Evolutionary conservation across 2,888 invertebrate genomes (phyloP).

Genomic region (Scaeva pyrastri): DNA sequence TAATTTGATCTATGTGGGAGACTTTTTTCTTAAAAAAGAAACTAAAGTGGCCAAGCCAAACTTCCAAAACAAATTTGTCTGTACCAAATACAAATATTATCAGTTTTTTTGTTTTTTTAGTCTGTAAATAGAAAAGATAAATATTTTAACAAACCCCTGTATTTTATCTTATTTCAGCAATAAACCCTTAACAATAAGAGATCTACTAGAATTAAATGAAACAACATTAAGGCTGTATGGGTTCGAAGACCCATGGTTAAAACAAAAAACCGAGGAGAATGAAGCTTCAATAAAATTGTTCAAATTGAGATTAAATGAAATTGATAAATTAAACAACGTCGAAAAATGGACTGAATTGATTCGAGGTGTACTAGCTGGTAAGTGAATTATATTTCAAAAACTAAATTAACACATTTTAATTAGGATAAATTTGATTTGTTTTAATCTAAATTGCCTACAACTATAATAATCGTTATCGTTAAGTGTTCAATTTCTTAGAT

Average conservation of each 20-base stretch:
- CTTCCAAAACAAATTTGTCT: too few species aligned
- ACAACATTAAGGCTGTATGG: constrained; percentile 95
- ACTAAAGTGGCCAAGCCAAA: too few species aligned
- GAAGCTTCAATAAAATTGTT: constrained; percentile 90
- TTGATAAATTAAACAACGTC: constrained; percentile 88
- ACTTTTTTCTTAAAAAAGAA: too few species aligned
- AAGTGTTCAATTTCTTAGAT: not conserved
- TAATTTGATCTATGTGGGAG: too few species aligned
- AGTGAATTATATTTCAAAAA: not conserved
- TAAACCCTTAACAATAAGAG: constrained; percentile 94
- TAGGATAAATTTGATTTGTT: not conserved
- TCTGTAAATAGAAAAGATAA: not conserved
- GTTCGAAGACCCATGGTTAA: constrained; percentile 94
- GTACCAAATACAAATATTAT: too few species aligned
- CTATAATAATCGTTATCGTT: not conserved
- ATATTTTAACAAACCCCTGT: too few species aligned
- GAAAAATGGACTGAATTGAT: constrained; percentile 88
- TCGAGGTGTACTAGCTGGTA: constrained; percentile 88
- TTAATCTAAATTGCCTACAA: not conserved
- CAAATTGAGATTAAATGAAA: constrained; percentile 86
- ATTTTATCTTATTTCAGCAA: constrained; percentile 84
- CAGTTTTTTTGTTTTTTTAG: too few species aligned
- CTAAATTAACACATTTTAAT: not conserved
- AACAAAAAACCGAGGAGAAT: constrained; percentile 95
- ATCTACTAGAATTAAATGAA: constrained; percentile 95